A percentile compares a stretch with the other conserved stretches of the same genome.
phyloP scores from a whole-genome alignment of 2,888 invertebrate species.

The Megastigmus dorsalis region DNA sequence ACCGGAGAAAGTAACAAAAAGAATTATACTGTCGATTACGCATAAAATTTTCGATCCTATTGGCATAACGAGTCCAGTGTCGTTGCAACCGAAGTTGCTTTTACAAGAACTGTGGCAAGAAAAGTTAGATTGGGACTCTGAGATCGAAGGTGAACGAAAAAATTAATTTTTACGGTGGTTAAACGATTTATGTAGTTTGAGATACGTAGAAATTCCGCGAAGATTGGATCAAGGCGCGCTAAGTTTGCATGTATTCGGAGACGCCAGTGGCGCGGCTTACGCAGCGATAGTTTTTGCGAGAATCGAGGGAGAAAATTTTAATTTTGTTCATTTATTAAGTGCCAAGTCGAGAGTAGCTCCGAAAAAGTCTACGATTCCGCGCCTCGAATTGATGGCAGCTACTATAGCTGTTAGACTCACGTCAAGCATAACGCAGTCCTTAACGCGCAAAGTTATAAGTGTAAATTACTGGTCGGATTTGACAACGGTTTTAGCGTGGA shows the following conservation, averaged over 20 bases:
- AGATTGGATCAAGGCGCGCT: conserved; percentile 37
- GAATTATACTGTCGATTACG: conserved; percentile 54
- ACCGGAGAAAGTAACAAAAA: conserved; percentile 52
- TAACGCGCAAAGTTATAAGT: conserved; percentile 33
- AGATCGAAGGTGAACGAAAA: conserved; percentile 37
- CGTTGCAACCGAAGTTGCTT: conserved; percentile 53
- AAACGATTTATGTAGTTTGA: conserved; percentile 28
- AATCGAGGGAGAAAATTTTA: conserved; percentile 27
- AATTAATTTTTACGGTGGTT: conserved; percentile 33
- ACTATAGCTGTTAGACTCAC: conserved; percentile 59
- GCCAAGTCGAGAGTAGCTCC: conserved; percentile 64
- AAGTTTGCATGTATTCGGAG: conserved; percentile 62
- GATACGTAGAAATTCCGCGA: conserved; percentile 57
- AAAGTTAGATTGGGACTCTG: conserved; percentile 49
- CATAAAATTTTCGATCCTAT: conserved; percentile 58
- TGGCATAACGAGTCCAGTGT: conserved; percentile 52
- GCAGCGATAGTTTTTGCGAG: conserved; percentile 56
- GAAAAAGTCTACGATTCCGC: conserved; percentile 60
- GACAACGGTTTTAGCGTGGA: conserved; percentile 61
- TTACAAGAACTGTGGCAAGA: conserved; percentile 51
- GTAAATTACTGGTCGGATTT: conserved; percentile 63
- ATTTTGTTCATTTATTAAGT: conserved; percentile 42
- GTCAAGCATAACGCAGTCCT: conserved; percentile 7
- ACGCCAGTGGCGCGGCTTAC: conserved; percentile 61
- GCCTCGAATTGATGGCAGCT: conserved; percentile 65